Percentiles rank a stretch among this genome's conserved stretches.
These are phyloP conservation scores for Paedocypris sp. DNA, from an alignment of 2,113 vertebrate genomes.

Conservation along the genomic window DNA sequence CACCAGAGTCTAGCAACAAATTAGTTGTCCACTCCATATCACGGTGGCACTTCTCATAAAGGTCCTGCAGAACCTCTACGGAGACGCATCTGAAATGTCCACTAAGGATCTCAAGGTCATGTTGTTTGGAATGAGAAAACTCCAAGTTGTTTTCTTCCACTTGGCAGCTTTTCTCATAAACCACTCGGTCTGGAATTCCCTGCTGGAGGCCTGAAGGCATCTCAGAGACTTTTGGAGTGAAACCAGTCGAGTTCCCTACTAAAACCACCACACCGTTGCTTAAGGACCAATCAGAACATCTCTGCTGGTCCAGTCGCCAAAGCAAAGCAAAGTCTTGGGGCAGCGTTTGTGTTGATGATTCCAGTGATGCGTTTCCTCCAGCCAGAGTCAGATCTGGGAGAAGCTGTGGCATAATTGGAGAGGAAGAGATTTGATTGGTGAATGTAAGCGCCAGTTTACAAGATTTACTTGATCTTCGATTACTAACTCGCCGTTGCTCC, in stretches of 20 bases:
- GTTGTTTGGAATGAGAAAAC: constrained; percentile 53
- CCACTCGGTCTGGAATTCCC: constrained; percentile 73
- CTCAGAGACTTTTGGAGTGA: constrained; percentile 57
- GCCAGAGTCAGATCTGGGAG: constrained; percentile 3
- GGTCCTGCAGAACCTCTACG: constrained; percentile 80
- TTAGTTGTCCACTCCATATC: constrained; percentile 91
- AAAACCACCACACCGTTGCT: constrained; percentile 54
- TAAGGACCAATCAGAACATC: constrained; percentile 31
- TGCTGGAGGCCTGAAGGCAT: constrained; percentile 39
- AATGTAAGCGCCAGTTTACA: constrained; percentile 75
- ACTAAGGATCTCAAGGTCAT: constrained; percentile 74
- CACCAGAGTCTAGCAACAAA: constrained; percentile 84
- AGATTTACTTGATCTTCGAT: constrained; percentile 56
- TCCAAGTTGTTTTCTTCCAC: constrained; percentile 80
- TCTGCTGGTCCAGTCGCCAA: constrained; percentile 74
- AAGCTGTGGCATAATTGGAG: constrained; percentile 6
- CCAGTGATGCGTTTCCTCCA: neutral
- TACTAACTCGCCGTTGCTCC: constrained; percentile 52
- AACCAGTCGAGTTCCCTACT: constrained; percentile 58
- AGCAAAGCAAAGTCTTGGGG: constrained; percentile 79
- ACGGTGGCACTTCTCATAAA: constrained; percentile 89
- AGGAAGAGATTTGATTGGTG: constrained; percentile 50
- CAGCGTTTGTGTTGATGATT: constrained; percentile 69
- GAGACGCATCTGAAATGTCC: constrained; percentile 78
- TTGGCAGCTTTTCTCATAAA: constrained; percentile 79